Base-by-base conservation (phyloP, 2,888 invertebrate species). In the Busseola fusca region DNA sequence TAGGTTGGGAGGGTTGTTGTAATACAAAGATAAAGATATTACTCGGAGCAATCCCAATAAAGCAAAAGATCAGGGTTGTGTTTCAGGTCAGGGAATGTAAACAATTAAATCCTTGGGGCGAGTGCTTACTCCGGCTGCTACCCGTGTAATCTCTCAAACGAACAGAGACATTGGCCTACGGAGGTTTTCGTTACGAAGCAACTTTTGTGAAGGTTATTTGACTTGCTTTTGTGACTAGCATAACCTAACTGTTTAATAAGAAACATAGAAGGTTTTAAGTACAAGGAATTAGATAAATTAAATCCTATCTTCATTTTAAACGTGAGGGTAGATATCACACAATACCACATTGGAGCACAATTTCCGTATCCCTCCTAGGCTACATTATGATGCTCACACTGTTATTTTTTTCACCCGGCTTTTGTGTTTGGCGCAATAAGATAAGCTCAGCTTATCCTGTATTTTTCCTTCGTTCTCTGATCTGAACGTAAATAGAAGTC, bases 71-170 rank as follows among this genome's bases (percentile, higher is more conserved):
- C 74, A 70, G 65, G 69, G 68, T 84, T 81, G 76, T 79, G 76
- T 83, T 83, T 83, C 73, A 77, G 80, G 83, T 84, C 85, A 83
- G 72, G 74, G 79, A 84, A 76, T 83, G 83, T 84, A 84, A 84
- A 84, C 84, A 84, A 77, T 83, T 83, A 83, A 84, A 84, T 84
- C 81, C 74, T 78, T 79, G 70, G 75, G 74, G 78, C 60, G 74
- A 69, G 69, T 76, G 80, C 79, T 78, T 72, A 64, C 72, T 73
- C 70, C 70, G 73, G 74, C 70, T 81, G 74, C 70, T 81, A 81
- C 71, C 83, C 76, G 45, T 81, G 73, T 83, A 84, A 84, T 84
- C 83, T 83, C 59, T 65, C 59, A 64, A 69, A 72, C 78, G 69
- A 64, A 76, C 75, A 75, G 64, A 72, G 65, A 62, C 74, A 72